Base-by-base conservation (phyloP, 2,888 invertebrate genomes). In the Drosophila anceps region DNA sequence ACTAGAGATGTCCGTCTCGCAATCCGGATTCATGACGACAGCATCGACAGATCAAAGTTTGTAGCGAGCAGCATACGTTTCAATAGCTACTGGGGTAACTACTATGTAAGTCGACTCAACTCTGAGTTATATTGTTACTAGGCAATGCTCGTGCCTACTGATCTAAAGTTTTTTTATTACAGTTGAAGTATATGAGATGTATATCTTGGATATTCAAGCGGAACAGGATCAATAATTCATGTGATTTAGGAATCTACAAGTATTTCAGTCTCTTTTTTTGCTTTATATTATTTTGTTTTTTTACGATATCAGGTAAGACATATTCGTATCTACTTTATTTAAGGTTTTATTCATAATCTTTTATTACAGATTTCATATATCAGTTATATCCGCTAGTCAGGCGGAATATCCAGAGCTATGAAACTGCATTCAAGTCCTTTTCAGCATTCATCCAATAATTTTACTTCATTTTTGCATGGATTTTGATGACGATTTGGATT, bases 41-140 rank as follows among this genome's bases (percentile, higher is more conserved):
- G 13, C 31, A 20, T 50, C 12, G 7, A 29, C 1, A 12, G 10
- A 31, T 48, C 18, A 8, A 0, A 13, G 29, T 29, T 9, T n/a
- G 27, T 31, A 13, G 0, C 1, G 13, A 31, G 8, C 31, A 31
- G 8, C 31, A 8, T 7, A 50, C 18, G 12, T 46, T 24, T 27
- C 51, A 62, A 55, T 15, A 8, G 39, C 69, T 43, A n/a, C 53
- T 71, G 15, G n/a, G 44, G 12, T 3, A 12, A 29, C 15, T 4
- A 35, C 6, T 35, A n/a, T 10, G 18, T 31, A 12, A 12, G n/a
- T 50, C 8, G 15, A 44, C 13, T 18, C 4, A 4, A 15, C 5
- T 24, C 1, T 5, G 4, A 13, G 12, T 12, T 31, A 4, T 8
- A 43, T 7, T 43, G 2, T 27, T 43, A 41, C 18, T 18, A n/a